A percentile compares a stretch with the other conserved stretches of the same genome.
Evolutionary conservation across 2,888 invertebrate species (phyloP).

Genomic region (Aspidapion aeneum): DNA sequence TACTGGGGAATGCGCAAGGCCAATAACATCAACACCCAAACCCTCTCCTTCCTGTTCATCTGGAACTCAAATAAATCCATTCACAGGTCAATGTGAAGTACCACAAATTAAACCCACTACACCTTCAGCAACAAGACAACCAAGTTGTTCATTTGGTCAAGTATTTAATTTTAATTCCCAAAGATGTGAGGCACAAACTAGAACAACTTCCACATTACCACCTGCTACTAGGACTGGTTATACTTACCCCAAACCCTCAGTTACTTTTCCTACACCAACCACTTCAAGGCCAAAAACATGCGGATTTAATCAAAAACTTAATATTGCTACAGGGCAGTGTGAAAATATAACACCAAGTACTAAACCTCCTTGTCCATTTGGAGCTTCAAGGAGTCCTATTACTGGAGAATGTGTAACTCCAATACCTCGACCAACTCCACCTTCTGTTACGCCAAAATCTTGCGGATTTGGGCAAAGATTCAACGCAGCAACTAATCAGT

Average conservation of each 20-base stretch:
- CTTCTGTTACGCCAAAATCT: background rate
- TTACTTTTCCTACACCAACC: slow-evolving; percentile 1
- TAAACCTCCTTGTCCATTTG: slow-evolving; percentile 1
- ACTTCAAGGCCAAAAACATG: slow-evolving; percentile 1
- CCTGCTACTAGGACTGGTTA: slow-evolving; percentile 4
- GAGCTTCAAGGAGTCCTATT: background rate
- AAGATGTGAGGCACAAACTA: slow-evolving; percentile 9
- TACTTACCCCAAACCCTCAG: slow-evolving; percentile 8
- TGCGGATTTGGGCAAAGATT: slow-evolving; percentile 12
- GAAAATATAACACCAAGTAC: slow-evolving; percentile 5
- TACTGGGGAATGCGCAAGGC: background rate
- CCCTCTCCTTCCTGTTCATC: background rate
- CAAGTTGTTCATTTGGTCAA: slow-evolving; percentile 6
- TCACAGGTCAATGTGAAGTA: slow-evolving; percentile 14
- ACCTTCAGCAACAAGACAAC: slow-evolving; percentile 3
- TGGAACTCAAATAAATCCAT: slow-evolving; percentile 5
- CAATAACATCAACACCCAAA: slow-evolving; percentile 4
- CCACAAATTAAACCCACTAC: background rate
- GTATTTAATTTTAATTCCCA: slow-evolving; percentile 1
- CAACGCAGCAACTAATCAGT: slow-evolving; percentile 12
- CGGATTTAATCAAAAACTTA: slow-evolving; percentile 10
- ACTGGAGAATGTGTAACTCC: slow-evolving; percentile 6
- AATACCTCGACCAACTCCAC: slow-evolving; percentile 1
- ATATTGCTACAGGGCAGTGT: slow-evolving; percentile 11
- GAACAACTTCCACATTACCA: background rate